These are phyloP conservation scores for Mesoclemmys tuberculata DNA, from an alignment of 2,113 vertebrate species.

Conservation along the genomic window DNA sequence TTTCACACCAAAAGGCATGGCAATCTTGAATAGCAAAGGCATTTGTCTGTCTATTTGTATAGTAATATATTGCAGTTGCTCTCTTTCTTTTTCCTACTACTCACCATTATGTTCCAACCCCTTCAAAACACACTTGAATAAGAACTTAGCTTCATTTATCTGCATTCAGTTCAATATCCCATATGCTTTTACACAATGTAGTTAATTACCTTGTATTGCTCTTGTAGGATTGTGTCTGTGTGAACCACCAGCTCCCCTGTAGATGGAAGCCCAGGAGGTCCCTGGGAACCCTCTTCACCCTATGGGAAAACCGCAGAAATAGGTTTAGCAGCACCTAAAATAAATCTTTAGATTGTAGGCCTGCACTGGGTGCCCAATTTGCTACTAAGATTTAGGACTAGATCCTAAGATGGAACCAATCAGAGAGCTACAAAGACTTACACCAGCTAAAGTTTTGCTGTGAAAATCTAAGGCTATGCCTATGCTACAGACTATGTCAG, in stretches of 20 bases:
- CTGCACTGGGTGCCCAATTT: not conserved
- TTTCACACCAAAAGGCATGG: not conserved
- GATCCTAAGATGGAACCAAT: not conserved
- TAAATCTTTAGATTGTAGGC: not conserved
- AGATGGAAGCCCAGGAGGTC: slow-evolving; percentile 75
- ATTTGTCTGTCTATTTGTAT: not conserved
- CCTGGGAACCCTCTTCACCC: slow-evolving; percentile 76
- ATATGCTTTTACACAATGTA: not conserved
- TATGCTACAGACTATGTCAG: not conserved
- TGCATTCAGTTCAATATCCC: not conserved
- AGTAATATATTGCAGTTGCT: not conserved
- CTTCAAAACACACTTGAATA: not conserved
- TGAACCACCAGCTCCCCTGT: not conserved
- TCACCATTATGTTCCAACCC: not conserved
- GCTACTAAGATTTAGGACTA: not conserved
- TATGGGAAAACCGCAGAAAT: slow-evolving; percentile 25
- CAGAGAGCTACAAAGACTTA: not conserved
- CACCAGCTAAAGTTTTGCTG: not conserved
- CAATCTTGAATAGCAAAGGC: not conserved
- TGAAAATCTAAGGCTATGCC: not conserved
- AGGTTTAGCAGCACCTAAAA: not conserved
- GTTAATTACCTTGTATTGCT: slow-evolving; percentile 77
- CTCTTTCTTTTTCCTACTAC: not conserved
- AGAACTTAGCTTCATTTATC: not conserved
- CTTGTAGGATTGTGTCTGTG: not conserved